Evolutionary conservation across 2,888 invertebrate species (phyloP).

Genomic region (Pyrochroa serraticornis): DNA sequence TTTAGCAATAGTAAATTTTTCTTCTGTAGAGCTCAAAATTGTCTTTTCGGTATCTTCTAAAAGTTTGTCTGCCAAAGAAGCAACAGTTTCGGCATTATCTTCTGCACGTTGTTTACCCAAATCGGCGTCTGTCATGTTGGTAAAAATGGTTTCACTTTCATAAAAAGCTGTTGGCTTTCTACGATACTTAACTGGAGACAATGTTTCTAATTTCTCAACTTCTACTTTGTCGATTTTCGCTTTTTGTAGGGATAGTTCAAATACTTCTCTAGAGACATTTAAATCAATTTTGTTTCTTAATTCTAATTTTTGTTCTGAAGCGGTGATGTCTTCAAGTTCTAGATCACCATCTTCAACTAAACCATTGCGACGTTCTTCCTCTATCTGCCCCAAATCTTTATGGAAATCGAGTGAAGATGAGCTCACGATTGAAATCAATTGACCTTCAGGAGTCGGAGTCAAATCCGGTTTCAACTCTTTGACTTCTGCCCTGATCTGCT

Average conservation of each 20-base stretch:
- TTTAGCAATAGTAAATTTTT: neutral
- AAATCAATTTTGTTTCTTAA: no score
- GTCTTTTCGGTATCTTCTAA: neutral
- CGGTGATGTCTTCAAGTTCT: neutral
- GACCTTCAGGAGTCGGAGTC: conserved; percentile 61
- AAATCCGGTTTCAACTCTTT: conserved; percentile 61
- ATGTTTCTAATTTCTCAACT: no score
- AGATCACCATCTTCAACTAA: neutral
- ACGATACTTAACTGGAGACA: no score
- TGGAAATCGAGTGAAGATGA: conserved; percentile 41
- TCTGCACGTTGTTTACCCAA: no score
- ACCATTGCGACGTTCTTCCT: conserved; percentile 32
- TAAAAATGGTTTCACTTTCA: no score
- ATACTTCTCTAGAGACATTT: no score
- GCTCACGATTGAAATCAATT: conserved; percentile 50
- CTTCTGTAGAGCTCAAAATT: neutral
- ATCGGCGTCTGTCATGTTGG: no score
- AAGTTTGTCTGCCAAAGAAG: neutral
- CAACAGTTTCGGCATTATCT: neutral
- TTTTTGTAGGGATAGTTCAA: no score
- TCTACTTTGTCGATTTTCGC: no score
- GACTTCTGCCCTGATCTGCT: conserved; percentile 60
- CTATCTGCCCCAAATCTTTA: conserved; percentile 39
- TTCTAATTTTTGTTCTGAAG: neutral
- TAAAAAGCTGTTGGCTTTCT: no score